phyloP scores from a whole-genome alignment of 2,797 vertebrate species.

The Selene dorsalis region DNA sequence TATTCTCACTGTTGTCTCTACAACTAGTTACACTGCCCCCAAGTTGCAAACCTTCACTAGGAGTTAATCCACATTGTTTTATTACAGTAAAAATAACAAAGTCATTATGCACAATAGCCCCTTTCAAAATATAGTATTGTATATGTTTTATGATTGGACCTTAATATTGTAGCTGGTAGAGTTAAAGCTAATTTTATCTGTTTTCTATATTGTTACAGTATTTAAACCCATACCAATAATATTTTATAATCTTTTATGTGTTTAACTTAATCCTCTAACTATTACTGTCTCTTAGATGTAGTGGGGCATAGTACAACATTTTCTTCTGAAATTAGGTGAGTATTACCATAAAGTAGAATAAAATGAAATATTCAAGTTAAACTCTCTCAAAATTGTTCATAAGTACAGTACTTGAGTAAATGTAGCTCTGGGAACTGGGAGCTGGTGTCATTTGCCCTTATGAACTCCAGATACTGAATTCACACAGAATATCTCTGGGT shows the following conservation, averaged over 20 bases:
- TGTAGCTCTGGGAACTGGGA: not conserved
- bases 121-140: not conserved
- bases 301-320: not conserved
- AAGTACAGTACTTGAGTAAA: slow-evolving; percentile 13
- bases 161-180: not conserved
- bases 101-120: not conserved
- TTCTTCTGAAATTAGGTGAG: not conserved
- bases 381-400: not conserved
- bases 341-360: slow-evolving; percentile 11
- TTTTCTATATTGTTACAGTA: not conserved
- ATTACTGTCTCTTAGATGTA: not conserved
- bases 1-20: not conserved
- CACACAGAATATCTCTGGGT: slow-evolving; percentile 35
- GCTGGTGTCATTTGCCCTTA: slow-evolving; percentile 25
- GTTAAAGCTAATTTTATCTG: not conserved
- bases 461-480: slow-evolving; percentile 39
- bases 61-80: too few species aligned
- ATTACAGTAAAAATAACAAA: too few species aligned
- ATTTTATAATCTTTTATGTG: not conserved
- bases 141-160: not conserved
- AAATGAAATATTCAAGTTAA: slow-evolving; percentile 20
- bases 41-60: not conserved
- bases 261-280: not conserved
- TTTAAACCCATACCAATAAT: not conserved
- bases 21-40: not conserved